Percentiles rank a stretch among this genome's conserved stretches.
Evolutionary conservation across 1,140 invertebrate species (phyloP).

Genomic region (Zaprionus davidi): DNA sequence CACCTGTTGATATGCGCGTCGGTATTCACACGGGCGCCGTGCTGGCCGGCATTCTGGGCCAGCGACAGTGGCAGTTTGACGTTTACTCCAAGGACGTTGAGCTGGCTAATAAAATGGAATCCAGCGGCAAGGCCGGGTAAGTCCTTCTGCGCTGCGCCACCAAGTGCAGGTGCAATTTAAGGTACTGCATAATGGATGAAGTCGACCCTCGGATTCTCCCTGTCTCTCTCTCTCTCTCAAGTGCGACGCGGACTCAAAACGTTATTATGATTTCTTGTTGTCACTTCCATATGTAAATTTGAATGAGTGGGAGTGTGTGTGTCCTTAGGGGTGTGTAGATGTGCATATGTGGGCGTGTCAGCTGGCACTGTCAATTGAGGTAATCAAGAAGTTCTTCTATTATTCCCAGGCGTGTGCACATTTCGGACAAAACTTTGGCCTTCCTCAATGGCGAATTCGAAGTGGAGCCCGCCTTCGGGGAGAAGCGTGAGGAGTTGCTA

Average conservation of each 20-base stretch:
- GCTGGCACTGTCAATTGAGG: background rate
- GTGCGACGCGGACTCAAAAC: background rate
- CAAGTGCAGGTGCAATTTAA: conserved; percentile 9
- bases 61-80: conserved; percentile 99
- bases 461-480: conserved; percentile 96
- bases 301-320: background rate
- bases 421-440: conserved; percentile 96
- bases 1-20: conserved; percentile 98
- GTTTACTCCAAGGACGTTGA: conserved; percentile 99
- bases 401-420: conserved; percentile 92
- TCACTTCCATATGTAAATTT: conserved; percentile 68
- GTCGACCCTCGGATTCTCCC: background rate
- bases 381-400: conserved; percentile 3
- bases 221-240: background rate
- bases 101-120: conserved; percentile 99
- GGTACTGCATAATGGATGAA: conserved; percentile 58
- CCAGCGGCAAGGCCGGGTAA: conserved; percentile 97
- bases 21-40: conserved; percentile 98
- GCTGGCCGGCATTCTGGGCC: conserved; percentile 97
- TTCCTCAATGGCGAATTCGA: conserved; percentile 97
- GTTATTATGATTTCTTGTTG: conserved; percentile 58
- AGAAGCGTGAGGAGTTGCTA: conserved; percentile 93
- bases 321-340: background rate
- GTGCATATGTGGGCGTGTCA: background rate
- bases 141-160: conserved; percentile 50